Evolutionary conservation across 2,113 vertebrate genomes (phyloP).

Genomic region (Urocitellus parryii): DNA sequence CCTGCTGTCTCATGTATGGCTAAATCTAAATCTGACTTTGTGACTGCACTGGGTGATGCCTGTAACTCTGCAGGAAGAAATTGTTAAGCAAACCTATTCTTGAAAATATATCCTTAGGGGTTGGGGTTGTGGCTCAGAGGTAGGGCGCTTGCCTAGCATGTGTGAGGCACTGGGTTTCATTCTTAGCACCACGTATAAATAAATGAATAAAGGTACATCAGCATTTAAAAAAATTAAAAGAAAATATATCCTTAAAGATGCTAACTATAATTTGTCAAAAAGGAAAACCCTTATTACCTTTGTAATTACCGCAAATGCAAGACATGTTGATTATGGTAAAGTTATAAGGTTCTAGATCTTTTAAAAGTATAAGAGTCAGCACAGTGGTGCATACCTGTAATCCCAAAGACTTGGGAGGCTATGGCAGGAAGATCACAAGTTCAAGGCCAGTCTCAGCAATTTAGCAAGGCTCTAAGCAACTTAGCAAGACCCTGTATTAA

Average conservation of each 20-base stretch:
- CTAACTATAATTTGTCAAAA: background rate
- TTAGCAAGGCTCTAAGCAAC: no score
- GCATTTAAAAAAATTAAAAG: no score
- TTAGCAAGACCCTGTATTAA: no score
- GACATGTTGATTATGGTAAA: background rate
- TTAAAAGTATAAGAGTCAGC: background rate
- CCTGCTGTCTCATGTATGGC: background rate
- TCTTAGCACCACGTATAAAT: no score
- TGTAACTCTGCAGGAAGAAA: slow-evolving; percentile 24
- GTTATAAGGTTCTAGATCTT: slow-evolving; percentile 22
- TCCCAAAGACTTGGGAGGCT: no score
- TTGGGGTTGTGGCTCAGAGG: no score
- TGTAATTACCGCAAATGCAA: background rate
- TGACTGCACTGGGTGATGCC: background rate
- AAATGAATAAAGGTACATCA: no score
- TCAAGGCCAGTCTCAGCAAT: no score
- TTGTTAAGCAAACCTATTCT: slow-evolving; percentile 29
- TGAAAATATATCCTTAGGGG: background rate
- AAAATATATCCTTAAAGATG: background rate
- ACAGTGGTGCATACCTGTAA: no score
- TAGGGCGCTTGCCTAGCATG: no score
- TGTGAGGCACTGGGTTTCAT: no score
- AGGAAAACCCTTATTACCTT: background rate
- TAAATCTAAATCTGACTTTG: background rate
- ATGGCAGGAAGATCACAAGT: no score